phyloP scores from a whole-genome alignment of 2,797 vertebrate species.

The Parauchenoglanis punctatus region DNA sequence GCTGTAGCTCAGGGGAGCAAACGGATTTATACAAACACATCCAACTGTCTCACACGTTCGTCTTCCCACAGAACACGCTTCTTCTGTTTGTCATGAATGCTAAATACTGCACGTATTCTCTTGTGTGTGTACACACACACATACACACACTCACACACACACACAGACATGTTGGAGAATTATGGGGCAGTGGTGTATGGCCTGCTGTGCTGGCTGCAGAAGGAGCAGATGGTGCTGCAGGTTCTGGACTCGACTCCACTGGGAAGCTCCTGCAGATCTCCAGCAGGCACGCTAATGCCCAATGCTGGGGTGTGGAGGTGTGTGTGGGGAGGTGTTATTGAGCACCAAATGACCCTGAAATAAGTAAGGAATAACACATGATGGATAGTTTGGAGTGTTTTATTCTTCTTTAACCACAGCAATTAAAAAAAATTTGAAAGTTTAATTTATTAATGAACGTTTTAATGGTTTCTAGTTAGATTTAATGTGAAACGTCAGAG shows the following conservation, averaged over 20 bases:
- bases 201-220: neutral
- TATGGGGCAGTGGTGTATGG: conserved; percentile 1
- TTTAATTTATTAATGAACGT: neutral
- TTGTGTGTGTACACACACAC: neutral
- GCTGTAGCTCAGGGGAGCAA: neutral
- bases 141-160: neutral
- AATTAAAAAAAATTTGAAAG: neutral
- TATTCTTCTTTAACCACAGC: neutral
- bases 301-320: neutral
- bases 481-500: neutral
- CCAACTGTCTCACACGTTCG: neutral
- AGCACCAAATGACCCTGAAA: neutral
- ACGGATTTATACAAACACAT: neutral
- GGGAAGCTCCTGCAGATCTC: neutral
- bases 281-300: neutral
- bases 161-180: neutral
- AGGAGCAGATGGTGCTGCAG: conserved; percentile 16
- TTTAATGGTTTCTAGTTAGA: neutral
- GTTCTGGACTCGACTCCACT: neutral
- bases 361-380: neutral
- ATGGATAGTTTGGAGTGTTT: neutral
- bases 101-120: too few species aligned
- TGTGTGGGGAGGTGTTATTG: too few species aligned
- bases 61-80: neutral
- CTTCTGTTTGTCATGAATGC: neutral